A percentile compares a stretch with the other conserved stretches of the same genome.
Evolutionary conservation across 2,888 invertebrate species (phyloP).

Genomic region (Trissonchulus latispiculum): DNA sequence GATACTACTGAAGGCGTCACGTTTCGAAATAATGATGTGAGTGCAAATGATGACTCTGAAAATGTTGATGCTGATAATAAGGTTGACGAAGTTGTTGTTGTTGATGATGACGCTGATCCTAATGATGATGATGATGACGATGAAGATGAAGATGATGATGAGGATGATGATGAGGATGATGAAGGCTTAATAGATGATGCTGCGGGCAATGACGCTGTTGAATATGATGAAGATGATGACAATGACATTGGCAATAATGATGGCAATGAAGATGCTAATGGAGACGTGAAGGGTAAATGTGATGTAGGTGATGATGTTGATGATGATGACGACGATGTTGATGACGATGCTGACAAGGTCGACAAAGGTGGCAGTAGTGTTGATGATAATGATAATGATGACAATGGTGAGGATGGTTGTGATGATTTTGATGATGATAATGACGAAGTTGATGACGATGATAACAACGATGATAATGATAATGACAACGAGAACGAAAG

Average conservation of each 20-base stretch:
- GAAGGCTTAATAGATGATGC: background rate
- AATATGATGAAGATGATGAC: background rate
- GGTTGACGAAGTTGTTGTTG: background rate
- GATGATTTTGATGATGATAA: background rate
- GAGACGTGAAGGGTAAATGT: background rate
- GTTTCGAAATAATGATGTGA: background rate
- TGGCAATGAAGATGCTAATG: background rate
- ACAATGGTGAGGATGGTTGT: background rate
- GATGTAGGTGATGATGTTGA: constrained; percentile 2
- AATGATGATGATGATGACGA: constrained; percentile 4
- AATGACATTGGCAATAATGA: background rate
- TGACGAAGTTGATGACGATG: too few species aligned
- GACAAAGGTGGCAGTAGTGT: background rate
- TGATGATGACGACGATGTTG: constrained; percentile 4
- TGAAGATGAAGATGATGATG: background rate
- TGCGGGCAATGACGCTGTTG: background rate
- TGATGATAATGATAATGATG: background rate
- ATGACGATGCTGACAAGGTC: background rate
- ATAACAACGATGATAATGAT: too few species aligned
- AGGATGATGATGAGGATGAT: too few species aligned
- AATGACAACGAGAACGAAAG: too few species aligned
- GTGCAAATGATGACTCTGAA: background rate
- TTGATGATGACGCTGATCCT: background rate
- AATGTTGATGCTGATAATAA: background rate
- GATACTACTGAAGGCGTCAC: background rate